phyloP scores from a whole-genome alignment of 2,888 invertebrate genomes.

The Xylophagus ater region DNA sequence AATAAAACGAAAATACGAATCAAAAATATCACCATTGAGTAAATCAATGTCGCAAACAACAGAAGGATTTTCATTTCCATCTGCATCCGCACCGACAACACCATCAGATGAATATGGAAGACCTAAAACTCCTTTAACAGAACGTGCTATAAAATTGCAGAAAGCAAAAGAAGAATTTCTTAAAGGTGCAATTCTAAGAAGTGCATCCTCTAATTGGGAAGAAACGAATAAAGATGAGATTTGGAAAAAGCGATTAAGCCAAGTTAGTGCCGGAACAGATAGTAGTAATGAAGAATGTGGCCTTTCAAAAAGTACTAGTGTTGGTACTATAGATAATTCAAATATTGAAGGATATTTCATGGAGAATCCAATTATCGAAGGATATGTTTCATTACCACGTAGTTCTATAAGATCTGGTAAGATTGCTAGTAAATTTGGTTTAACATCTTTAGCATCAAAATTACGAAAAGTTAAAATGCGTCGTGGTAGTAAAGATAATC shows the following conservation, averaged over 20 bases:
- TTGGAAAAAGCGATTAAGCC: conserved; percentile 40
- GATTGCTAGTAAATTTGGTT: conserved; percentile 38
- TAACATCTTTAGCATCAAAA: conserved; percentile 49
- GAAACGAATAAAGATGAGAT: conserved; percentile 7
- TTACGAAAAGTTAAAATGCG: conserved; percentile 47
- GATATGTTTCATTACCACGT: conserved; percentile 45
- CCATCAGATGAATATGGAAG: conserved; percentile 21
- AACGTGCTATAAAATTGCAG: conserved; percentile 49
- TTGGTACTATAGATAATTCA: conserved; percentile 53
- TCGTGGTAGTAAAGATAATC: conserved; percentile 23
- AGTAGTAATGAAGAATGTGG: conserved; percentile 41
- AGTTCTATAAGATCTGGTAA: conserved; percentile 32
- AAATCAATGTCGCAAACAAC: conserved; percentile 20
- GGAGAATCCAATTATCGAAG: conserved; percentile 33
- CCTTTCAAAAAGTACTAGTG: conserved; percentile 62
- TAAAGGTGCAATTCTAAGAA: conserved; percentile 30
- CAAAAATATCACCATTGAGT: conserved; percentile 30
- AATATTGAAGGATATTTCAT: conserved; percentile 21
- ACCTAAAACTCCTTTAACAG: conserved; percentile 33
- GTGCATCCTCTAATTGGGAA: conserved; percentile 15
- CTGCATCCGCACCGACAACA: conserved; percentile 22
- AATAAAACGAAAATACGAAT: conserved; percentile 32
- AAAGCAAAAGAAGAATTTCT: conserved; percentile 65
- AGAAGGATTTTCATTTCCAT: conserved; percentile 15
- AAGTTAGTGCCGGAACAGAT: conserved; percentile 54